Base-by-base conservation (phyloP, 2,797 vertebrate species). In the Acanthornis magna region DNA sequence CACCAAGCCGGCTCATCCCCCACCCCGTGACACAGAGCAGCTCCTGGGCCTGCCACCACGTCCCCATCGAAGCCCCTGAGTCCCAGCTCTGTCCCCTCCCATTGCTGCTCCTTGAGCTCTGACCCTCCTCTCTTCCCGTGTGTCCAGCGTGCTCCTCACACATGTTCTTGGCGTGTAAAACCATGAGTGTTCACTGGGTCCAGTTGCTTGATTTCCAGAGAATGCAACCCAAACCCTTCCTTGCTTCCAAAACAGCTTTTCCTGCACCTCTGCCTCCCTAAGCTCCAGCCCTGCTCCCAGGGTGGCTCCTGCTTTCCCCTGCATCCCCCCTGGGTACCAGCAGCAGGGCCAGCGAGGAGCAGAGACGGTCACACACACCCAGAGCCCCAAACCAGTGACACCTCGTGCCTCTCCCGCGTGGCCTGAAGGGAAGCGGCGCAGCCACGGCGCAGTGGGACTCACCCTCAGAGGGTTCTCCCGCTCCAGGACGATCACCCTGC, bases 401-500 rank as follows among this genome's bases (percentile, higher is more conserved):
- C 26, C n/a, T 12, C 13, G 1, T 2, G 5, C 21, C 27, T 6
- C 20, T 42, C 78, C 61, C 2, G 0, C 1, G 0, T 21, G 1
- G 0, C 38, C 63, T 10, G 1, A 4, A 16, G 25, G 23, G 61
- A 26, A 57, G 63, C 30, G 0, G 34, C 23, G 47, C 25, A 1
- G 2, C 23, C 42, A 11, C 2, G 2, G 47, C 18, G 3, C 78
- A 2, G 34, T 2, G 48, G 62, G 30, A 95, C 97, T 97, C 77
- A 97, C 96, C 70, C 95, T 77, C 50, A 94, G 88, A 5, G 23
- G 11, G 68, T 76, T 93, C 63, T 97, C 96, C 58, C 93, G 80
- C 26, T 94, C 97, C 78, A 97, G 93, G 38, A 92, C 36, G 5
- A 97, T 95, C 55, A 97, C 95, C 58, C 96, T 78, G 42, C 53